A percentile compares a stretch with the other conserved stretches of the same genome.
Conservation (phyloP, 2,113 vertebrate species). For the Polypterus senegalus region DNA sequence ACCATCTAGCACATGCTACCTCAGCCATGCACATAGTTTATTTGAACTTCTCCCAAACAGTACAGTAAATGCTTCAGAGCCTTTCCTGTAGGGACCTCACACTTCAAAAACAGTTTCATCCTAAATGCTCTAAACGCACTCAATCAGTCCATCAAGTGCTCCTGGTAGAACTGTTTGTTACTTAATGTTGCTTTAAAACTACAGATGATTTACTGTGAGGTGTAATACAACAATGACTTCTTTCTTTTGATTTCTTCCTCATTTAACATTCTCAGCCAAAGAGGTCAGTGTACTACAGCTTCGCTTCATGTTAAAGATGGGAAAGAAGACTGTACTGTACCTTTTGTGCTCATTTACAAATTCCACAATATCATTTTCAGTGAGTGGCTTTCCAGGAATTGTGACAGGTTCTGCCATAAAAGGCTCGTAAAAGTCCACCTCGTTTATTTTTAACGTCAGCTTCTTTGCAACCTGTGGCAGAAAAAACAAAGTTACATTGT, state of each 20-base stretch:
- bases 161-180: too few relatives aligned
- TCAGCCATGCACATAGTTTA: too few relatives aligned
- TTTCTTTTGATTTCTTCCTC: not conserved
- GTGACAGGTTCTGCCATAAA: conserved; percentile 87
- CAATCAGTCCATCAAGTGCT: too few relatives aligned
- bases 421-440: conserved; percentile 94
- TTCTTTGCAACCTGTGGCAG: conserved; percentile 78
- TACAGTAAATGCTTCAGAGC: too few relatives aligned
- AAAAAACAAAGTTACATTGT: conserved; percentile 6
- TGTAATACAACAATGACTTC: too few relatives aligned
- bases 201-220: too few relatives aligned
- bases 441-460: conserved; percentile 81
- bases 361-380: conserved; percentile 78
- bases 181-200: too few relatives aligned
- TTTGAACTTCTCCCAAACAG: too few relatives aligned
- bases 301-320: not conserved
- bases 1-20: too few relatives aligned
- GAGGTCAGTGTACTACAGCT: not conserved
- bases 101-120: too few relatives aligned
- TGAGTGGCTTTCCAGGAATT: conserved; percentile 77
- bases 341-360: conserved; percentile 80
- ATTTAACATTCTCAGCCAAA: not conserved
- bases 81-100: too few relatives aligned
- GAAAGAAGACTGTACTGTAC: conserved; percentile 36
- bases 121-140: too few relatives aligned